These are phyloP conservation scores for Galaxias olidus DNA, from an alignment of 2,797 vertebrate genomes.

Conservation along the genomic window DNA sequence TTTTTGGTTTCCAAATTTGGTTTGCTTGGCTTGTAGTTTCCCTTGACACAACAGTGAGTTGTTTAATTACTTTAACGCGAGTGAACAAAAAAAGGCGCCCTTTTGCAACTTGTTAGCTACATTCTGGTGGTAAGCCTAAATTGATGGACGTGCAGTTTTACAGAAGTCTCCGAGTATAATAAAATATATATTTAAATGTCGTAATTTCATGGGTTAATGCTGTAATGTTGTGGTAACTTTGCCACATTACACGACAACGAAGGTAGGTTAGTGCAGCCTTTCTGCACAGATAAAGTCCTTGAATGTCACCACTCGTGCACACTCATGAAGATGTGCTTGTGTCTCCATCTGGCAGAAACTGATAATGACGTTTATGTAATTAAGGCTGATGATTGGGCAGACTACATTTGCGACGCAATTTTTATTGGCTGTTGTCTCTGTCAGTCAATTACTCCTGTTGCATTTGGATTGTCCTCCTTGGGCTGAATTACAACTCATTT, in stretches of 20 bases:
- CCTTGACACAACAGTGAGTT: too few species aligned
- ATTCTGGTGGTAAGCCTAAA: too few species aligned
- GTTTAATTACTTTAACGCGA: too few species aligned
- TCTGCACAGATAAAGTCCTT: background rate
- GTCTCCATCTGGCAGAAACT: slow-evolving; percentile 29
- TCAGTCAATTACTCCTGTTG: slow-evolving; percentile 18
- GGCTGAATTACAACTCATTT: background rate
- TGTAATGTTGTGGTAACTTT: background rate
- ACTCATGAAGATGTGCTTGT: background rate
- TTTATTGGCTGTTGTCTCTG: slow-evolving; percentile 8
- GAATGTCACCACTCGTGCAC: background rate
- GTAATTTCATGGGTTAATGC: too few species aligned
- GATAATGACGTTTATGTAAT: slow-evolving; percentile 21
- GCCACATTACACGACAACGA: background rate
- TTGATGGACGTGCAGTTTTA: too few species aligned
- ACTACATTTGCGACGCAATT: background rate
- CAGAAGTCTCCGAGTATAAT: too few species aligned
- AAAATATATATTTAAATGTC: too few species aligned
- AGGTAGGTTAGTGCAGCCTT: background rate
- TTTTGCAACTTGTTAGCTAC: too few species aligned
- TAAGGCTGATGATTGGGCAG: slow-evolving; percentile 18
- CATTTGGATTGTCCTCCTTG: background rate
- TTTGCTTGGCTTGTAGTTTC: too few species aligned
- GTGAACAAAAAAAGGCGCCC: too few species aligned
- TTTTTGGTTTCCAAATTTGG: too few species aligned